A percentile compares a stretch with the other conserved stretches of the same genome.
Evolutionary conservation across 2,888 invertebrate species (phyloP).

Genomic region (Scrobipalpa costella): DNA sequence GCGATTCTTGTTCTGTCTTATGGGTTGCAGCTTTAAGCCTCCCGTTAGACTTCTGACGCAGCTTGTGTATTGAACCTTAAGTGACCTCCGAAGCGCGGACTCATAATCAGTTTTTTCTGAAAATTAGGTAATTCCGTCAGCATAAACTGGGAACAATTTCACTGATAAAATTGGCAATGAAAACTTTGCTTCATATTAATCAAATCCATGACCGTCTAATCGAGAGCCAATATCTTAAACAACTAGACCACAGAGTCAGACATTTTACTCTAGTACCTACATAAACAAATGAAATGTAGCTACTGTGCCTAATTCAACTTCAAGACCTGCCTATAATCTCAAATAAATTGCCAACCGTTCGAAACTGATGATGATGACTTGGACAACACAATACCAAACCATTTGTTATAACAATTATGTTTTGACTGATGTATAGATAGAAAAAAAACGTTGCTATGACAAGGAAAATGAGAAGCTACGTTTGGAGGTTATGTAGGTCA

Average conservation of each 20-base stretch:
- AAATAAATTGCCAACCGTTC: background rate
- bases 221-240: no score
- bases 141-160: no score
- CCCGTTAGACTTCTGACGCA: no score
- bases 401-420: constrained; percentile 13
- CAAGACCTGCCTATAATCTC: background rate
- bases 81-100: background rate
- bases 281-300: background rate
- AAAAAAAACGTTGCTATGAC: background rate
- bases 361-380: constrained; percentile 9
- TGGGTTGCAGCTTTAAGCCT: no score
- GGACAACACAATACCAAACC: background rate
- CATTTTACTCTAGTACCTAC: background rate
- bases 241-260: no score
- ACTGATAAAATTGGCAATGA: no score
- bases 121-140: no score
- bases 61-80: no score
- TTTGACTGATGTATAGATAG: constrained; percentile 9
- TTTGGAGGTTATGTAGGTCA: constrained; percentile 7
- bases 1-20: no score
- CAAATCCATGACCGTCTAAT: no score
- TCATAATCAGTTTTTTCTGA: background rate
- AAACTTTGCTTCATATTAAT: no score
- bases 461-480: background rate
- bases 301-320: no score